phyloP scores from a whole-genome alignment of 2,888 invertebrate genomes.

The Criorhina ranunculi region DNA sequence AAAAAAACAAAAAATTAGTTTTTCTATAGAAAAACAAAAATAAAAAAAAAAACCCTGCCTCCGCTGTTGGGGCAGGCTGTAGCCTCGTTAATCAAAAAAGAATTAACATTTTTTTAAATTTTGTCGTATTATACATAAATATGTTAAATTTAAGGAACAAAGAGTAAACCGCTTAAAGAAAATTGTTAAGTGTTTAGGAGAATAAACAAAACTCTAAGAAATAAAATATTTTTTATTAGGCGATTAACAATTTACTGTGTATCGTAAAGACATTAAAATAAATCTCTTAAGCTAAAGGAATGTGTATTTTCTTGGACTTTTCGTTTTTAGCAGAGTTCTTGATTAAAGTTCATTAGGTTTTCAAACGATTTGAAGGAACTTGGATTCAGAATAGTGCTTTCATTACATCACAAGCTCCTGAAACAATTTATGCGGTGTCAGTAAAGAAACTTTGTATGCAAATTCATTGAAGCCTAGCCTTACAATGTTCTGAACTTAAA shows the following conservation, averaged over 20 bases:
- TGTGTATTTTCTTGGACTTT: slow-evolving; percentile 2
- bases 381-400: too few relatives aligned
- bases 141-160: slow-evolving; percentile 34
- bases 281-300: slow-evolving; percentile 61
- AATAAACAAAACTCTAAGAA: slow-evolving; percentile 34
- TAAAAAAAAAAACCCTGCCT: neutral
- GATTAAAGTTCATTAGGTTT: too few relatives aligned
- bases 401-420: too few relatives aligned
- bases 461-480: too few relatives aligned
- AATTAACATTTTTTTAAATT: neutral
- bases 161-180: slow-evolving; percentile 41
- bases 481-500: too few relatives aligned
- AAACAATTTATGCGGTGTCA: too few relatives aligned
- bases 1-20: neutral
- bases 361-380: too few relatives aligned
- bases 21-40: neutral
- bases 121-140: slow-evolving; percentile 43
- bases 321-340: too few relatives aligned
- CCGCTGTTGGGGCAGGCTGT: neutral
- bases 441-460: too few relatives aligned
- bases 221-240: slow-evolving; percentile 63
- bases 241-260: slow-evolving; percentile 46
- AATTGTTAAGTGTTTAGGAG: slow-evolving; percentile 49
- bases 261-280: slow-evolving; percentile 74
- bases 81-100: neutral